A percentile compares a stretch with the other conserved stretches of the same genome.
phyloP scores from a whole-genome alignment of 2,797 vertebrate species.

The Ctenosaura bakeri region DNA sequence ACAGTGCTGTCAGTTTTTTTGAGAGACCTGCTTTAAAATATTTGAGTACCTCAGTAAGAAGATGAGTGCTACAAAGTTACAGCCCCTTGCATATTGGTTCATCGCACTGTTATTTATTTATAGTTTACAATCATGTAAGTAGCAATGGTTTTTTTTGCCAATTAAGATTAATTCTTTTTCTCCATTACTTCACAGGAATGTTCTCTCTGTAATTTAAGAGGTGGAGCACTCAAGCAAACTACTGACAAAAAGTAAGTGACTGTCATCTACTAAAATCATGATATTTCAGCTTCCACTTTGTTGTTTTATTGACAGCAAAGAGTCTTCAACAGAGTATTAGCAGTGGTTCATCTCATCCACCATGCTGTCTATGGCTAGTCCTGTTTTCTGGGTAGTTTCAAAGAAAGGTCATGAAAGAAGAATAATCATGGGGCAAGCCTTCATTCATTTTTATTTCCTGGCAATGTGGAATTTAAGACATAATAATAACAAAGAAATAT shows the following conservation, averaged over 20 bases:
- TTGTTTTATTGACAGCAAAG: background rate
- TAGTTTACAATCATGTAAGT: constrained; percentile 34
- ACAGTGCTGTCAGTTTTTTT: background rate
- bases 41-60: background rate
- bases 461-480: background rate
- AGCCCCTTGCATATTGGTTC: background rate
- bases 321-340: background rate
- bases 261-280: background rate
- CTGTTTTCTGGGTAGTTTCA: background rate
- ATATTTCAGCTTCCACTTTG: constrained; percentile 47
- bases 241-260: constrained; percentile 90
- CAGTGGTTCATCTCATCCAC: background rate
- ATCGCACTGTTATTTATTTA: constrained; percentile 33
- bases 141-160: background rate
- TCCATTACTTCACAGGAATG: constrained; percentile 88
- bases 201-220: constrained; percentile 96
- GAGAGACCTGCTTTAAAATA: background rate
- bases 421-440: background rate
- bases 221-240: constrained; percentile 96
- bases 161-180: constrained; percentile 39
- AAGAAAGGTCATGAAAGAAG: background rate
- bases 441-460: background rate
- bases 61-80: background rate
- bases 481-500: background rate
- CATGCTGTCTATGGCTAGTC: background rate